These are phyloP conservation scores for Choloepus hoffmanni DNA, from an alignment of 2,113 vertebrate species.

Conservation along the genomic window DNA sequence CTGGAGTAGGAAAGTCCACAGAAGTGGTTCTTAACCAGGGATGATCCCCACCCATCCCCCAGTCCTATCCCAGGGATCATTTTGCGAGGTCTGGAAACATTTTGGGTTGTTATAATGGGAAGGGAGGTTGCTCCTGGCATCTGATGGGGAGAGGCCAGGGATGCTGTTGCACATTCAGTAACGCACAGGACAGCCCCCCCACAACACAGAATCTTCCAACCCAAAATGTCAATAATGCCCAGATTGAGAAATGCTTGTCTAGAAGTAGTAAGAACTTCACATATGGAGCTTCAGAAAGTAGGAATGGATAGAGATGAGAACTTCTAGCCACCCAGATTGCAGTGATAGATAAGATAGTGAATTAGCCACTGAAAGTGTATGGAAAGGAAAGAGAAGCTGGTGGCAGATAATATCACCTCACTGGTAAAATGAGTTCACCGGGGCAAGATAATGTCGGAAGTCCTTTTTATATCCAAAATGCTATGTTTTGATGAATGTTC, in stretches of 20 bases:
- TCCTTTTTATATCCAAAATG: neutral
- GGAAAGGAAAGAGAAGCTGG: neutral
- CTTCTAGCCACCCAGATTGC: neutral
- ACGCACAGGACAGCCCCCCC: neutral
- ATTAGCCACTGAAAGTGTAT: neutral
- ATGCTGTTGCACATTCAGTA: neutral
- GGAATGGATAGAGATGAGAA: neutral
- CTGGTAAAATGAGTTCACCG: neutral
- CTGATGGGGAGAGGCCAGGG: neutral
- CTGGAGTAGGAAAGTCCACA: neutral
- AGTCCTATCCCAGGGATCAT: neutral
- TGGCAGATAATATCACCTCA: neutral
- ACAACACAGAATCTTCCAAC: neutral
- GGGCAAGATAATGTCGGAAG: neutral
- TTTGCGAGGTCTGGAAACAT: neutral
- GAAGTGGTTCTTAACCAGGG: neutral
- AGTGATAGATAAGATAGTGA: neutral
- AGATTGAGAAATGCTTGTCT: neutral
- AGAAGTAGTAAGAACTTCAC: neutral
- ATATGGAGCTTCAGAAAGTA: neutral
- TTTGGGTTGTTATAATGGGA: neutral
- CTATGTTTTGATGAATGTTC: neutral
- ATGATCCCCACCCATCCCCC: neutral
- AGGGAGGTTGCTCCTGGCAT: neutral
- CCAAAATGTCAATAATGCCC: neutral